phyloP scores from a whole-genome alignment of 2,888 invertebrate genomes.

The Phrixothrix hirtus region DNA sequence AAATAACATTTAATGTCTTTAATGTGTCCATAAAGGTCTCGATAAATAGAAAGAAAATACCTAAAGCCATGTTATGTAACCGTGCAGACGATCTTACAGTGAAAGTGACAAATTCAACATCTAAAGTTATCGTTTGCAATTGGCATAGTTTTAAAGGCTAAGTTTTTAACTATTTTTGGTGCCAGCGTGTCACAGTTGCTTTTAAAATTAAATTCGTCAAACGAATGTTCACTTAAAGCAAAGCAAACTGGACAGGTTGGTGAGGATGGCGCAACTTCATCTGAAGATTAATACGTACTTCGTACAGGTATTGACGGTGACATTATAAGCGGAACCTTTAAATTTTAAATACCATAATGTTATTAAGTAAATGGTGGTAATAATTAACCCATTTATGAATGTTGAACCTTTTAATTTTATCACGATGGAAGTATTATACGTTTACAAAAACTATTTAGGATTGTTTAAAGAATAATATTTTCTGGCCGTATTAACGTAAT shows the following conservation, averaged over 20 bases:
- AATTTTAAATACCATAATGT: background rate
- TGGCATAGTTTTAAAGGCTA: constrained; percentile 20
- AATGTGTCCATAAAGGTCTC: background rate
- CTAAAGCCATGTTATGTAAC: background rate
- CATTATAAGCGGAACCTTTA: background rate
- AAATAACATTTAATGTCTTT: background rate
- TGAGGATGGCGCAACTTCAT: background rate
- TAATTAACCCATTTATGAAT: background rate
- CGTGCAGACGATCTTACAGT: constrained; percentile 2
- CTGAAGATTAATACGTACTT: too few relatives aligned
- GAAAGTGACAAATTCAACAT: constrained; percentile 24
- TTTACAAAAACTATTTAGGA: too few relatives aligned
- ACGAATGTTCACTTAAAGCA: background rate
- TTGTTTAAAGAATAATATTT: too few relatives aligned
- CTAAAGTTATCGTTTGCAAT: constrained; percentile 17
- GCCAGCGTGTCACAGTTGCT: background rate
- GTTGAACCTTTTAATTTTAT: too few relatives aligned
- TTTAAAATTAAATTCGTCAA: too few relatives aligned
- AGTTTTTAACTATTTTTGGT: constrained; percentile 4
- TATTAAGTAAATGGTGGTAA: background rate
- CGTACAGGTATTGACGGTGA: too few relatives aligned
- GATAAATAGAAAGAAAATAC: background rate
- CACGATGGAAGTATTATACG: too few relatives aligned
- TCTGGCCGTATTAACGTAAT: too few relatives aligned
- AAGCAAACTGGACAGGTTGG: background rate